Conservation (phyloP, 2,888 invertebrate genomes). For the Listrodromus nycthemerus region DNA sequence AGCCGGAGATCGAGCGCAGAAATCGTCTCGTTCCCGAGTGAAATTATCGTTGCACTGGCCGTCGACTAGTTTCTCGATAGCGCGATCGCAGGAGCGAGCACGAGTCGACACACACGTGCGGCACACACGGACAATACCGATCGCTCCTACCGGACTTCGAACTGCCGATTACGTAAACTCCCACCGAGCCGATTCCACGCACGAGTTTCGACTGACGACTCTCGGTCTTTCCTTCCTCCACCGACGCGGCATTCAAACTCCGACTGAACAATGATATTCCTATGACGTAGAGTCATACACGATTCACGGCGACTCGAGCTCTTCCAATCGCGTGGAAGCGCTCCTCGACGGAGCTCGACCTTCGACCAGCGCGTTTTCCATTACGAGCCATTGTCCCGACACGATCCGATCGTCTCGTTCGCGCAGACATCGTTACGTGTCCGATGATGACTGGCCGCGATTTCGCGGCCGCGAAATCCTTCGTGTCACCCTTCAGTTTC, state of each 20-base stretch:
- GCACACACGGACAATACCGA: conserved; percentile 38
- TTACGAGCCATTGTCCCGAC: conserved; percentile 75
- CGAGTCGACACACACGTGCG: conserved; percentile 6
- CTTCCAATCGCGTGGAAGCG: conserved; percentile 1
- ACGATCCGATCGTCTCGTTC: conserved; percentile 31
- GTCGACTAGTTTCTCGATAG: conserved; percentile 33
- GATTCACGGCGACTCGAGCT: conserved; percentile 2
- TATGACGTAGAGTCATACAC: conserved; percentile 2
- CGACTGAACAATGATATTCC: not conserved
- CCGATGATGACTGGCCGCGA: conserved; percentile 33
- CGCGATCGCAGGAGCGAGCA: not conserved
- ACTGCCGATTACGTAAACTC: conserved; percentile 63
- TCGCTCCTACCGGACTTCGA: conserved; percentile 51
- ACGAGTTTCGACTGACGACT: conserved; percentile 77
- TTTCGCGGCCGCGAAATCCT: not conserved
- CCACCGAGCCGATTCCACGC: conserved; percentile 67
- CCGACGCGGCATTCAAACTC: not conserved
- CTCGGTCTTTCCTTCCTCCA: not conserved
- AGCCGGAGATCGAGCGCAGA: not conserved
- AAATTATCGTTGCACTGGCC: not conserved
- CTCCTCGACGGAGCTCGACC: conserved; percentile 70
- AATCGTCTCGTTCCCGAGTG: not conserved
- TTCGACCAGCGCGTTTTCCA: conserved; percentile 75
- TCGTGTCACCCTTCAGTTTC: not conserved
- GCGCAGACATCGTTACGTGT: conserved; percentile 17